A percentile compares a stretch with the other conserved stretches of the same genome.
Evolutionary conservation across 1,140 invertebrate genomes (phyloP).

Genomic region (Myzus persicae): DNA sequence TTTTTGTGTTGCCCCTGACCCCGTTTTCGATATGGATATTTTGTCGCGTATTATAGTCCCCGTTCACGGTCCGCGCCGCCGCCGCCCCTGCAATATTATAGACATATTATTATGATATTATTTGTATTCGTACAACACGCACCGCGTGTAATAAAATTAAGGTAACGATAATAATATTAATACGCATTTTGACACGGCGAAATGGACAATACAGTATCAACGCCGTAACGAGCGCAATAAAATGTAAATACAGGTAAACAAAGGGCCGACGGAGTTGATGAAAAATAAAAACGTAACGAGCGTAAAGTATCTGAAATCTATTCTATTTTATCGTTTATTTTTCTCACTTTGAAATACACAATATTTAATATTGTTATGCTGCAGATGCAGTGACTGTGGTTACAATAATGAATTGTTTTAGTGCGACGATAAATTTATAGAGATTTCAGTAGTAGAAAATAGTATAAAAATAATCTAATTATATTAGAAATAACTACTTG

Average conservation of each 20-base stretch:
- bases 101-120: not conserved
- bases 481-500: too few relatives aligned
- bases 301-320: not conserved
- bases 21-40: not conserved
- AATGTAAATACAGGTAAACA: not conserved
- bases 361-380: not conserved
- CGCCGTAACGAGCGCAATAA: not conserved
- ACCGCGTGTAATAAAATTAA: not conserved
- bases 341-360: not conserved
- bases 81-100: not conserved
- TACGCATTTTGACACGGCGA: not conserved
- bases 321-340: not conserved
- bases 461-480: too few relatives aligned
- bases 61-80: not conserved
- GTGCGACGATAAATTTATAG: too few relatives aligned
- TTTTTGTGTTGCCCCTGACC: constrained; percentile 43
- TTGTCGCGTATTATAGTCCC: not conserved
- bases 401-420: too few relatives aligned
- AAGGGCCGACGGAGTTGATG: not conserved
- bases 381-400: not conserved
- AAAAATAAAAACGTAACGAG: too few relatives aligned
- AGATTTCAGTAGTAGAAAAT: too few relatives aligned
- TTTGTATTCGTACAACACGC: not conserved
- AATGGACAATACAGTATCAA: not conserved
- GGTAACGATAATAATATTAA: not conserved